These are phyloP conservation scores for Rosalia funebris DNA, from an alignment of 2,888 invertebrate species.

Conservation along the genomic window DNA sequence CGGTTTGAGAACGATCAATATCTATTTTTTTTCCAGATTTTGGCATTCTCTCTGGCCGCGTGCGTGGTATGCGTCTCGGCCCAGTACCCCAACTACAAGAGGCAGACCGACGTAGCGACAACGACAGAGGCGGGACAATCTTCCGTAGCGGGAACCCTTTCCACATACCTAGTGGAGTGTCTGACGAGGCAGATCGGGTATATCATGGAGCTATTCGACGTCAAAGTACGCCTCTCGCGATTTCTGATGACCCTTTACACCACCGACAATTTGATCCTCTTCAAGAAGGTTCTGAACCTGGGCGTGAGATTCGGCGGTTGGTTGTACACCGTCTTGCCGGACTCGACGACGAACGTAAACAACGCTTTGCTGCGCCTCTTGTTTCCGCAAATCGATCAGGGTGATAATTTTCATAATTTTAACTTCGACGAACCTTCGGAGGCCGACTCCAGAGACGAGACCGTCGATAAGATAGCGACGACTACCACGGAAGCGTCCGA, in stretches of 20 bases:
- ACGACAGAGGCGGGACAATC: neutral
- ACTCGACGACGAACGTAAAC: constrained; percentile 26
- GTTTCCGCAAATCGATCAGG: constrained; percentile 28
- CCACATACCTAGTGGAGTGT: constrained; percentile 29
- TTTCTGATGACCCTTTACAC: constrained; percentile 48
- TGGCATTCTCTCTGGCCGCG: neutral
- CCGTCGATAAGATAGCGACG: neutral
- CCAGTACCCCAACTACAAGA: neutral
- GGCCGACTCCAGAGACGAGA: neutral
- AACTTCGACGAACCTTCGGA: neutral
- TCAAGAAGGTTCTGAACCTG: constrained; percentile 42
- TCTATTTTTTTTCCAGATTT: neutral
- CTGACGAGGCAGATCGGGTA: constrained; percentile 35
- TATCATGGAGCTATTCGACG: constrained; percentile 44
- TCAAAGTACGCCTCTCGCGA: constrained; percentile 47
- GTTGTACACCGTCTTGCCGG: constrained; percentile 36
- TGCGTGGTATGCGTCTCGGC: neutral
- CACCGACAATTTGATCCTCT: constrained; percentile 49
- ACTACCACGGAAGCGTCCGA: neutral
- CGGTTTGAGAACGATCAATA: neutral
- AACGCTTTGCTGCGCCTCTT: constrained; percentile 25
- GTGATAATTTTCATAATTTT: neutral
- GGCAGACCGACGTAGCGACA: neutral
- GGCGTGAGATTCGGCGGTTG: constrained; percentile 35
- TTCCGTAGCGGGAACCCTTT: constrained; percentile 17